These are phyloP conservation scores for Microcebus tavaratra DNA, from an alignment of 2,113 vertebrate species.

Conservation along the genomic window DNA sequence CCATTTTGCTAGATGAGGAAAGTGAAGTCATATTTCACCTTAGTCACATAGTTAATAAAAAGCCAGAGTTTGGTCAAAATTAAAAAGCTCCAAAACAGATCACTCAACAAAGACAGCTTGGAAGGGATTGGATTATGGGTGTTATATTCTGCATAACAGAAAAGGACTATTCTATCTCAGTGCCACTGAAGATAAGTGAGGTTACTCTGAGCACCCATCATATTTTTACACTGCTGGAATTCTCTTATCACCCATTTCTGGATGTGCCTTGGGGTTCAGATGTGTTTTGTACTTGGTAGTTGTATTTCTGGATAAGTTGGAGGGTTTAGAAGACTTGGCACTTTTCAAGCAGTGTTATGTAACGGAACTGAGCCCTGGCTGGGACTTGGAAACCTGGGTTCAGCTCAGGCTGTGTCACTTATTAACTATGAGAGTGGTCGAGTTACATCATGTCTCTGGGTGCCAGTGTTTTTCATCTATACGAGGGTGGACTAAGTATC, in stretches of 20 bases:
- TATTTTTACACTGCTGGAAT: neutral
- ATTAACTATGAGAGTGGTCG: conserved; percentile 40
- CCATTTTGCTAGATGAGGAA: neutral
- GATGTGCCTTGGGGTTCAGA: neutral
- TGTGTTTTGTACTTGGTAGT: neutral
- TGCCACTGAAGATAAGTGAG: neutral
- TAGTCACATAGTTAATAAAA: neutral
- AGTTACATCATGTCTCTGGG: neutral
- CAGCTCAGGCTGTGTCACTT: conserved; percentile 28
- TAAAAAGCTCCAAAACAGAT: neutral
- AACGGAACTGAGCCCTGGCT: neutral
- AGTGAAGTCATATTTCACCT: neutral
- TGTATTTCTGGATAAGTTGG: conserved; percentile 23
- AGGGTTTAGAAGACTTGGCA: conserved; percentile 35
- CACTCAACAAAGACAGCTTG: neutral
- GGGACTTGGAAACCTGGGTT: conserved; percentile 42
- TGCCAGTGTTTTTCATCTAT: neutral
- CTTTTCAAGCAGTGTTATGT: conserved; percentile 43
- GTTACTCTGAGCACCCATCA: neutral
- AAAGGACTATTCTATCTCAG: neutral
- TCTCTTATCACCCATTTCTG: neutral
- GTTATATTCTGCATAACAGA: neutral
- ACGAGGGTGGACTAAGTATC: neutral
- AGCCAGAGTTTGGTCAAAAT: conserved; percentile 3
- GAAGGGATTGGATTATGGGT: neutral